Base-by-base conservation (phyloP, 2,888 invertebrate species). In the Linnaemya vulpina region DNA sequence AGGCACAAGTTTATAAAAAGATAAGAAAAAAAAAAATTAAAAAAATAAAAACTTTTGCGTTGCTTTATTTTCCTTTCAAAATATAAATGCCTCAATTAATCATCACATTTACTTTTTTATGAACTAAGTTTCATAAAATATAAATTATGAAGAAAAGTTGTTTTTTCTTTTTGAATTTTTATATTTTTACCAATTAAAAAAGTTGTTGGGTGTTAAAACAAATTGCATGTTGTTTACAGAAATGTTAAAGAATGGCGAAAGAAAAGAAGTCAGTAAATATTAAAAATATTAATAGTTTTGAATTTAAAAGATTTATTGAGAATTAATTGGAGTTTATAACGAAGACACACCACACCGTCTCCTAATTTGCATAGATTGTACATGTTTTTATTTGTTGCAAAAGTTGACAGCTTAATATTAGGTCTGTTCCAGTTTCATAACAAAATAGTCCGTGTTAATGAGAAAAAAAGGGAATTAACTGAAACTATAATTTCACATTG, bases 201-300 rank as follows among this genome's bases (percentile, higher is more conserved):
- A 67, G 68, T 81, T 68, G 60, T 43, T 67, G 74, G 74, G 80
- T 60, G 74, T 74, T 53, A 62, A 74, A 81, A 74, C 25, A 73
- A 49, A 58, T 75, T 43, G 80, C 49, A 67, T 74, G 58, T 73
- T 73, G 20, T 58, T 11, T 3, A 81, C 87, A 43, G 53, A 51
- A 80, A 67, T 51, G 30, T 62, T 3, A 30, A 62, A 20, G 13
- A 51, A 51, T 25, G 10, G 22, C 17, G 35, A n/a, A 38, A 13
- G n/a, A 25, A 43, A 20, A 62, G n/a, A n/a, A 17, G 46, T 43
- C 51, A n/a, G 90, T 92, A 11, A 46, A 53, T 60, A 20, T 38
- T 25, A 22, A 35, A 13, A 60, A 25, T 62, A 46, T 62, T 46
- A 25, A 46, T 63, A 43, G 20, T 43, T 25, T 8, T 7, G n/a